Evolutionary conservation across 2,888 invertebrate genomes (phyloP), one percentile per base, ranked within the genome.

Genomic region (Campoplex capitator): DNA sequence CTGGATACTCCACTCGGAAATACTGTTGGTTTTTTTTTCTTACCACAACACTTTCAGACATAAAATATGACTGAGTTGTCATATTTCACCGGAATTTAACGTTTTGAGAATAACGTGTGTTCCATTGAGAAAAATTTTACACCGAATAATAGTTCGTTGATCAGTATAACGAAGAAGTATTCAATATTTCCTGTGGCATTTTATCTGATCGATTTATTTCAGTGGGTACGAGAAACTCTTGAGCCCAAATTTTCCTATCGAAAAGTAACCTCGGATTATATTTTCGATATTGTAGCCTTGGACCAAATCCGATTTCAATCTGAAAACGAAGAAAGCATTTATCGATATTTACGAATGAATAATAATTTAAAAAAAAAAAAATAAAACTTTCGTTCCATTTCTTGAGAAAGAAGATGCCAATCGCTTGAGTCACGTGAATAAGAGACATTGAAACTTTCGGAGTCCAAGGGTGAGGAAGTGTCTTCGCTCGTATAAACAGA

Each of bases 221-320:
- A 16, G 28, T 38, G 16, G 3, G 28, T 9, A 45, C 13, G 56
- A 23, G 23, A 76, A 62, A 76, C 28, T 32, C 35, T n/a, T 13
- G 13, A n/a, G 9, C 73, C 13, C 11, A 28, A 13, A 32, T 62
- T 62, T 45, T 42, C 28, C 13, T 32, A 54, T 56, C 74, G 42
- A 77, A 48, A 54, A 28, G 38, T 71, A 23, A 71, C 65, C 51
- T 75, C 8, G 71, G n/a, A 81, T 70, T 81, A 78, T 82, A 78
- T 82, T 82, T 82, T 62, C 51, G 73, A 74, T 78, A 74, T 42
- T 11, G 18, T 58, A 28, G 70, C 73, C 85, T 83, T 83, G 83
- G 79, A 75, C 85, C 45, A 65, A 79, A 83, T 83, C 75, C 70
- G 28, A 70, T 58, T 78, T 65, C 42, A 23, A 48, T 56, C 28